These are phyloP conservation scores for Drosophila mojavensis DNA, from an alignment of 1,140 invertebrate genomes.

Conservation along the genomic window DNA sequence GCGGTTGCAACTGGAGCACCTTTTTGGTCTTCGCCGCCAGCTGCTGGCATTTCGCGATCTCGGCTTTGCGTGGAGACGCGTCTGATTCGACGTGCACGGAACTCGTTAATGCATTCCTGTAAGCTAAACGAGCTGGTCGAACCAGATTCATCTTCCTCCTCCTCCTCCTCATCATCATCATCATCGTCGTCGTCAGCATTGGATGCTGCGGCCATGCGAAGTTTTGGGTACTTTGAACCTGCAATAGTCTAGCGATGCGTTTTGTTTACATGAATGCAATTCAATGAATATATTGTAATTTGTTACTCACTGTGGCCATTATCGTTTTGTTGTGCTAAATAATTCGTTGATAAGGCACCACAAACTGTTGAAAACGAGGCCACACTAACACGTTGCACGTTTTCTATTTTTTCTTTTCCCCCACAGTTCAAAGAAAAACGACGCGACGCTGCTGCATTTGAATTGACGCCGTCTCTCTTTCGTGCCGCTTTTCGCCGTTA, in stretches of 20 bases:
- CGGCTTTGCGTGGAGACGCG: slow-evolving; percentile 70
- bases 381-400: slow-evolving; percentile 71
- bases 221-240: slow-evolving; percentile 55
- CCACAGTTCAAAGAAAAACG: slow-evolving; percentile 57
- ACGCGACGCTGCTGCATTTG: slow-evolving; percentile 70
- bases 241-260: slow-evolving; percentile 46
- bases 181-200: slow-evolving; percentile 26
- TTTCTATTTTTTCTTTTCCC: slow-evolving; percentile 57
- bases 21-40: slow-evolving; percentile 9
- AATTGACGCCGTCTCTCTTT: slow-evolving; percentile 45
- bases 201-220: slow-evolving; percentile 7
- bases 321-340: slow-evolving; percentile 22
- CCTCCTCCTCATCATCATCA: slow-evolving; percentile 59
- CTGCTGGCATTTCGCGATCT: slow-evolving; percentile 47
- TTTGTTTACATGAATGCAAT: slow-evolving; percentile 35
- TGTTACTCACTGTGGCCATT: slow-evolving; percentile 62
- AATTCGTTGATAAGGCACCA: slow-evolving; percentile 53
- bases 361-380: slow-evolving; percentile 11
- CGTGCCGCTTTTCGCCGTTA: slow-evolving; percentile 76
- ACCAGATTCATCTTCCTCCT: slow-evolving; percentile 59
- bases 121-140: slow-evolving; percentile 76
- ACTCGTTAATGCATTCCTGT: slow-evolving; percentile 81
- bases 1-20: not conserved
- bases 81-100: slow-evolving; percentile 70
- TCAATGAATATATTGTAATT: not conserved